Percentiles rank a stretch among this genome's conserved stretches.
Evolutionary conservation across 2,888 invertebrate genomes (phyloP).

Genomic region (Leptopterna dolabrata): DNA sequence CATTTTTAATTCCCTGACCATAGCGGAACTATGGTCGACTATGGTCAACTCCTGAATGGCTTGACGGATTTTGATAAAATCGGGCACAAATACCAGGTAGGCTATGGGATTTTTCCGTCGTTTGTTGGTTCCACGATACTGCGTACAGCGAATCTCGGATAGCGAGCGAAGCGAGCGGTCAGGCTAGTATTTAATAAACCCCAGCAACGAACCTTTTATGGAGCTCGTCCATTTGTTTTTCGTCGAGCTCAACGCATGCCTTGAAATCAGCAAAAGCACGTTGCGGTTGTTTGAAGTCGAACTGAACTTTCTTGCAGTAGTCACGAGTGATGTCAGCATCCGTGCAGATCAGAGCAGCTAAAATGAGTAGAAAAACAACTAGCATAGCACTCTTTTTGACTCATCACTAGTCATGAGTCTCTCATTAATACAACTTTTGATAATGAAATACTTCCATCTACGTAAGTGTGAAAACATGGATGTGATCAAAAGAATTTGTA

Average conservation of each 20-base stretch:
- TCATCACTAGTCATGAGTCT: not conserved
- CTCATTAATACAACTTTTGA: not conserved
- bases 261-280: not conserved
- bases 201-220: not conserved
- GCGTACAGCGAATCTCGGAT: no score
- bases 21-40: no score
- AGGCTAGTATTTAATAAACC: no score
- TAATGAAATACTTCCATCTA: not conserved
- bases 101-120: no score
- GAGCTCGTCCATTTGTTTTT: not conserved
- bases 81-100: no score
- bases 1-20: no score
- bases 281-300: slow-evolving; percentile 11
- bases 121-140: no score
- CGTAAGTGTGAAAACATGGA: not conserved
- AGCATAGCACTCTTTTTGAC: not conserved
- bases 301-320: slow-evolving; percentile 7
- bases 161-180: no score
- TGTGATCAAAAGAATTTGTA: not conserved
- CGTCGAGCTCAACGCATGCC: not conserved
- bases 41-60: no score
- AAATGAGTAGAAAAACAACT: not conserved
- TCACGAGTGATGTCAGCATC: not conserved
- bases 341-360: not conserved
- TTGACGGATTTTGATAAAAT: no score